A percentile compares a stretch with the other conserved stretches of the same genome.
Evolutionary conservation across 2,888 invertebrate species (phyloP).

Genomic region (Listrodromus nycthemerus): DNA sequence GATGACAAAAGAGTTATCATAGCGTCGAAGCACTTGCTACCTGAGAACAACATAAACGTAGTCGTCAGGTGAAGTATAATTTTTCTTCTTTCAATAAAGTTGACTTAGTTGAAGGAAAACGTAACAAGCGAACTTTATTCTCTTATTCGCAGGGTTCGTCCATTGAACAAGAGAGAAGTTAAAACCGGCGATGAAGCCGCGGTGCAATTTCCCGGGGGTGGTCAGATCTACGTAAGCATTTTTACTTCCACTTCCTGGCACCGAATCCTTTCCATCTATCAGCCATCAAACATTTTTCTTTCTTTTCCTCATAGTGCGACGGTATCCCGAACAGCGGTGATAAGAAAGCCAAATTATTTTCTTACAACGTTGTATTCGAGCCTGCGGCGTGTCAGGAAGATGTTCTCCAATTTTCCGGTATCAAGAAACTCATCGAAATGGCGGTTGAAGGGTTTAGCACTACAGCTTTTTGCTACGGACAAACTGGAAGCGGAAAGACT

Average conservation of each 20-base stretch:
- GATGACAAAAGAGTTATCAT: conserved; percentile 84
- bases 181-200: conserved; percentile 89
- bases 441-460: conserved; percentile 97
- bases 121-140: not conserved
- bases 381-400: conserved; percentile 94
- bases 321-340: conserved; percentile 84
- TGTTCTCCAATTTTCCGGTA: conserved; percentile 95
- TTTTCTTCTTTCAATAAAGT: not conserved
- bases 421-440: conserved; percentile 96
- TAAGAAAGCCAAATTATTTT: conserved; percentile 94
- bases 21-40: conserved; percentile 85
- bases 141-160: conserved; percentile 89
- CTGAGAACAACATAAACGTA: conserved; percentile 95
- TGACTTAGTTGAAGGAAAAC: not conserved
- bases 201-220: conserved; percentile 94
- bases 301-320: conserved; percentile 74
- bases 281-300: conserved; percentile 13
- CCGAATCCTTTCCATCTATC: not conserved
- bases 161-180: conserved; percentile 91
- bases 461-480: conserved; percentile 98
- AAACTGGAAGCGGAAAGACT: conserved; percentile 98
- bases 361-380: conserved; percentile 97
- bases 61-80: conserved; percentile 89
- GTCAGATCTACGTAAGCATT: conserved; percentile 90
- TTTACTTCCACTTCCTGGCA: not conserved